Percentiles rank a stretch among this genome's conserved stretches.
These are phyloP conservation scores for Ataeniobius toweri DNA, from an alignment of 2,797 vertebrate genomes.

Conservation along the genomic window DNA sequence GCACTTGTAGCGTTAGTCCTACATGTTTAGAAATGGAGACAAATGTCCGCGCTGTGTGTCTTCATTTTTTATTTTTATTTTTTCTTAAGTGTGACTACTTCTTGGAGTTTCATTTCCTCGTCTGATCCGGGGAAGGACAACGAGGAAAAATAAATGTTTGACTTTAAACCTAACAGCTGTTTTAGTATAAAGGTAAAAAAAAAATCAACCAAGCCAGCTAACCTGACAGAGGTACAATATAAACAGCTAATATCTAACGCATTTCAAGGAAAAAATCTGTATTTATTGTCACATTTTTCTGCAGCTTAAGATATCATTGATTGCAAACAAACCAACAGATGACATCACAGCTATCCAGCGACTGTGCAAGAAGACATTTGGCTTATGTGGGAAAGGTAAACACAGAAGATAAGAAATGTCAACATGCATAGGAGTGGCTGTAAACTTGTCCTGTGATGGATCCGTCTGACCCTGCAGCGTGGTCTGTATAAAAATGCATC, in stretches of 20 bases:
- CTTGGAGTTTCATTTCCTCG: not conserved
- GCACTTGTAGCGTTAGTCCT: not conserved
- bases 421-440: conserved; percentile 39
- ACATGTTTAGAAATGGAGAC: not conserved
- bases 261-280: not conserved
- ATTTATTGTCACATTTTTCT: not conserved
- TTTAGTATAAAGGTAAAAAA: not conserved
- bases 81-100: not conserved
- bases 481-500: too few relatives aligned
- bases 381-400: conserved; percentile 18
- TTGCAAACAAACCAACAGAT: not conserved
- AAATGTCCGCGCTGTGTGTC: not conserved
- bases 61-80: not conserved
- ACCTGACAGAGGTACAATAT: too few relatives aligned
- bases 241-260: not conserved
- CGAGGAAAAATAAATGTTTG: not conserved
- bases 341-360: not conserved
- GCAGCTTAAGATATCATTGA: not conserved
- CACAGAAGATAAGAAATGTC: conserved; percentile 19
- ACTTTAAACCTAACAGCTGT: not conserved
- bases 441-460: not conserved
- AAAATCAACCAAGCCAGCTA: not conserved
- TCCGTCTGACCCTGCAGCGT: too few relatives aligned
- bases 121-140: not conserved
- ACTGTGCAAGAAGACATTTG: not conserved